These are phyloP conservation scores for Dryoscopus gambensis DNA, from an alignment of 2,113 vertebrate species.

Conservation along the genomic window DNA sequence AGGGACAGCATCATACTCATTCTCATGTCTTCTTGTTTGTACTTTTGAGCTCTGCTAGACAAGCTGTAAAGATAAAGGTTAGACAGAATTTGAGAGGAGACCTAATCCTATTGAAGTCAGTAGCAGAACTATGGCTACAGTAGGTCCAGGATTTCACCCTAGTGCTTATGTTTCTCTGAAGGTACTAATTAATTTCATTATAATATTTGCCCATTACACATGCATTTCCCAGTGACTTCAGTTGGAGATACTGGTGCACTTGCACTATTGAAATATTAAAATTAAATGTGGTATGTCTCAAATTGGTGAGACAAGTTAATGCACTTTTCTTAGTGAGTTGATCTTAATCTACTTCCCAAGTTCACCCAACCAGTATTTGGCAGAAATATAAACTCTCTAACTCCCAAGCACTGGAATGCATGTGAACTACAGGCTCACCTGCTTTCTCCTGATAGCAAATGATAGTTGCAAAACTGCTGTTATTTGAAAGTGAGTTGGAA, in stretches of 20 bases:
- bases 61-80: background rate
- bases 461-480: background rate
- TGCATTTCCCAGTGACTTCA: background rate
- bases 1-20: background rate
- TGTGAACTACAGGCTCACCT: background rate
- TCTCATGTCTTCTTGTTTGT: background rate
- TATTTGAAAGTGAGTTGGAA: background rate
- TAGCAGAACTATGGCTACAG: background rate
- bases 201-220: background rate
- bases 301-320: background rate
- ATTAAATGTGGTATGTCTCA: background rate
- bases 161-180: background rate
- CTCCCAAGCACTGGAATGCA: background rate
- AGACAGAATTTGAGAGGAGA: background rate
- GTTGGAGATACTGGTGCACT: fast-evolving
- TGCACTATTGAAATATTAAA: background rate
- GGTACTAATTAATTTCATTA: background rate
- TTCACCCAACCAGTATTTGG: background rate
- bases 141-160: background rate
- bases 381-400: background rate
- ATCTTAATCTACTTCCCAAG: background rate
- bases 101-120: background rate
- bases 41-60: background rate
- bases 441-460: background rate
- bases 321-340: background rate